Conservation (phyloP, 1,140 invertebrate genomes). For the Ylistrum balloti region DNA sequence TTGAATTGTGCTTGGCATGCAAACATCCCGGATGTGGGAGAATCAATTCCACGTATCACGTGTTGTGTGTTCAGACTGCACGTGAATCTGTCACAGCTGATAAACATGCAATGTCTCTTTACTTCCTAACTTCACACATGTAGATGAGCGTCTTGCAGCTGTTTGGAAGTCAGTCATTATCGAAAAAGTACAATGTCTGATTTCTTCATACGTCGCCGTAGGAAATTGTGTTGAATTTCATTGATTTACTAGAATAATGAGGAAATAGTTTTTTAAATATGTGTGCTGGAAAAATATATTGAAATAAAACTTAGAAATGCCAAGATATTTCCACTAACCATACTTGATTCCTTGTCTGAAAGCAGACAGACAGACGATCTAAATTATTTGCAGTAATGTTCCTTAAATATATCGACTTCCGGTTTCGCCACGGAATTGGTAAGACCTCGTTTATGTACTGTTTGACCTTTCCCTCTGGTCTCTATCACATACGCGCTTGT, state of each 20-base stretch:
- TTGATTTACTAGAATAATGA: no score
- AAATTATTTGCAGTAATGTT: background rate
- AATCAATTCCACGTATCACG: background rate
- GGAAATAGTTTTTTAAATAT: no score
- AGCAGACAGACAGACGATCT: conserved; percentile 18
- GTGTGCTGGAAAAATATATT: background rate
- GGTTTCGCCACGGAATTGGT: background rate
- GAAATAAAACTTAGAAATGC: background rate
- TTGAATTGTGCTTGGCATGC: background rate
- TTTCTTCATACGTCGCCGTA: no score
- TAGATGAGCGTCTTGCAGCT: no score
- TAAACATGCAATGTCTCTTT: background rate
- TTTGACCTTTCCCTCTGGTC: conserved; percentile 25
- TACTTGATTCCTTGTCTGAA: background rate
- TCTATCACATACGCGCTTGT: background rate
- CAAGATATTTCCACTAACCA: background rate
- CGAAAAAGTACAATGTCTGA: no score
- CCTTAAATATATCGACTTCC: conserved; percentile 28
- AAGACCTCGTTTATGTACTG: background rate
- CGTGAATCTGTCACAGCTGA: background rate
- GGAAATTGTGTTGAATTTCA: no score
- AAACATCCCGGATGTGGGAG: background rate
- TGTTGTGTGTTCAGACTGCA: background rate
- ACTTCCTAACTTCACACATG: background rate
- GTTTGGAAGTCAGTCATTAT: no score